Percentiles rank a stretch among this genome's conserved stretches.
Conservation (phyloP, 2,888 invertebrate genomes). For the Autographa pulchrina region DNA sequence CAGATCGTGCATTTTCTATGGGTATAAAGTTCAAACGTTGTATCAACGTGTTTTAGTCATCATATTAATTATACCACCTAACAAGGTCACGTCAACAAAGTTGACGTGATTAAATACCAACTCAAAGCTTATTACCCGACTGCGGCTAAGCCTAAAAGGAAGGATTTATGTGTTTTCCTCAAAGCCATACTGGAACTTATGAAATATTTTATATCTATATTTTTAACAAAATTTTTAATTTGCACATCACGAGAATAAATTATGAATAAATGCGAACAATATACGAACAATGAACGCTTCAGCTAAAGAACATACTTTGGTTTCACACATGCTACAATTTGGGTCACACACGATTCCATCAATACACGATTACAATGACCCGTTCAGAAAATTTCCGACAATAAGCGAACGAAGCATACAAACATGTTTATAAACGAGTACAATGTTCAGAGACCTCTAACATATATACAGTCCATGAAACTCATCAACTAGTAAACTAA, state of each 20-base stretch:
- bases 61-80: not conserved
- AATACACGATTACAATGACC: conserved; percentile 3
- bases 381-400: conserved; percentile 21
- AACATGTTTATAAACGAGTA: conserved; percentile 34
- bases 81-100: not conserved
- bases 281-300: not conserved
- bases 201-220: too few species aligned
- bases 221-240: too few species aligned
- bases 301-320: not conserved
- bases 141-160: too few species aligned
- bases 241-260: too few species aligned
- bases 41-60: not conserved
- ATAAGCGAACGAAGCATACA: conserved; percentile 47
- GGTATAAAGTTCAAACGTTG: conserved; percentile 15
- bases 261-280: not conserved
- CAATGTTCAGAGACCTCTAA: conserved; percentile 19
- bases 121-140: too few species aligned
- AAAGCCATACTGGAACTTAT: too few species aligned
- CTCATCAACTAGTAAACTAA: conserved; percentile 29
- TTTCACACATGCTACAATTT: not conserved
- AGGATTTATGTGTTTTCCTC: too few species aligned
- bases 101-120: too few species aligned
- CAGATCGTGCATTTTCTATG: conserved; percentile 47
- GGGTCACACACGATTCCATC: too few species aligned
- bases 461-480: conserved; percentile 20